Evolutionary conservation across 2,113 vertebrate species (phyloP), one percentile per base, ranked within the genome.

Genomic region (Balaenoptera acutorostrata): DNA sequence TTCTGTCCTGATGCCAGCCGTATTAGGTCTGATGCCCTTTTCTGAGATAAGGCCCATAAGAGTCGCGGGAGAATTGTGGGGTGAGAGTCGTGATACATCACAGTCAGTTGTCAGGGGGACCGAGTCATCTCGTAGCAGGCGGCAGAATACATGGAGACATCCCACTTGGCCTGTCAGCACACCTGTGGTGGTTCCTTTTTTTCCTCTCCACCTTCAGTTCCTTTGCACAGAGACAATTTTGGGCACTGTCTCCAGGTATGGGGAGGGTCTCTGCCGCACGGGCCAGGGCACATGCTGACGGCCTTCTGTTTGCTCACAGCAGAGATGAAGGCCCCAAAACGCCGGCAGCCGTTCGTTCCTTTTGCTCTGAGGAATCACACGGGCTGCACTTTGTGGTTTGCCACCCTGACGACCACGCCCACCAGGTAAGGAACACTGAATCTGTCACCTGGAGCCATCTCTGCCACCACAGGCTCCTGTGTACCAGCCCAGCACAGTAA

Each of bases 381-480:
- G 0, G 99, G 99, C 0, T 99, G 99, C 66, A 99, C 99, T 11
- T 98, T 99, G 92, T 99, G 99, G 99, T 99, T 99, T 92, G 99
- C 99, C 82, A 99, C 99, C 3, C 98, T 99, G 44, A 99, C 99
- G 20, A 99, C 99, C 6, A 99, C 99, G 0, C 99, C 99, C 3
- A 99, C 99, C 57, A 99, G 99, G 99, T 99, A 97, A 98, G 99
- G 33, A 88, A 8, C 71, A 36, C 12, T 2, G 4, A 12, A 2
- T 18, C 39, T 66, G 52, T 69, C 33, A 14, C 59, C 39, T 4
- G 0, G 29, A 75, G 82, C 52, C 66, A 2, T 7, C 29, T 68
- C 64, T 84, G 33, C 84, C 83, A 31, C 77, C 15, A 1, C 0
- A 29, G 21, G 64, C 84, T 52, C 36, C 33, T 39, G 41, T 1